Evolutionary conservation across 2,888 invertebrate species (phyloP), one percentile per base, ranked within the genome.

Genomic region (Odontocolon sp.): DNA sequence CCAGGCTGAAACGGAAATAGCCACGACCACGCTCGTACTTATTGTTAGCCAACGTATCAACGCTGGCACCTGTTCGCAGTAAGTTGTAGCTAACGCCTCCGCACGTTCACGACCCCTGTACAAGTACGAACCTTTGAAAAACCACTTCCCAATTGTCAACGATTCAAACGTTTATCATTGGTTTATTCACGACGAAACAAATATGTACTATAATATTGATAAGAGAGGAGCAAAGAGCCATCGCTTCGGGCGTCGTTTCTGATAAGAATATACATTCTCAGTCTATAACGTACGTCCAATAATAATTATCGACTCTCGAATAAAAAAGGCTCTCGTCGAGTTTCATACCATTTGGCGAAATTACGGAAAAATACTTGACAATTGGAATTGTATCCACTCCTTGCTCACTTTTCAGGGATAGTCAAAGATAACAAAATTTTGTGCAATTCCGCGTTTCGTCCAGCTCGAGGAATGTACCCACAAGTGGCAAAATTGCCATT

Each of bases 51-150:
- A 73, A 64, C 72, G 71, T 63, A 78, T 77, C 72, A 72, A 71
- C 64, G 64, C 33, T 67, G 77, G 78, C 81, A 81, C 81, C 81
- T 81, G 81, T 79, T 81, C 69, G 50, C 74, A 80, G 72, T 81
- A 80, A 80, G 71, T 81, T 68, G 80, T 50, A 54, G 71, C 26
- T 68, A 70, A 77, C 79, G 73, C 79, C 79, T 73, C 66, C 79
- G 61, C 77, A 66, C 67, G 64, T 40, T 72, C 42, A 52, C 50
- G 33, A 28, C 59, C 42, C 16, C 42, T 28, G 14, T 40, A 40
- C 2, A 16, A 36, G 59, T 14, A 2, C 38, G 59, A 42, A 59
- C 16, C 42, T 59, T n/a, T n/a, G n/a, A n/a, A n/a, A n/a, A n/a
- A n/a, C n/a, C n/a, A n/a, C n/a, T n/a, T n/a, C n/a, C n/a, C n/a